Conservation (phyloP, 2,797 vertebrate species). For the Spinus olivaceus region DNA sequence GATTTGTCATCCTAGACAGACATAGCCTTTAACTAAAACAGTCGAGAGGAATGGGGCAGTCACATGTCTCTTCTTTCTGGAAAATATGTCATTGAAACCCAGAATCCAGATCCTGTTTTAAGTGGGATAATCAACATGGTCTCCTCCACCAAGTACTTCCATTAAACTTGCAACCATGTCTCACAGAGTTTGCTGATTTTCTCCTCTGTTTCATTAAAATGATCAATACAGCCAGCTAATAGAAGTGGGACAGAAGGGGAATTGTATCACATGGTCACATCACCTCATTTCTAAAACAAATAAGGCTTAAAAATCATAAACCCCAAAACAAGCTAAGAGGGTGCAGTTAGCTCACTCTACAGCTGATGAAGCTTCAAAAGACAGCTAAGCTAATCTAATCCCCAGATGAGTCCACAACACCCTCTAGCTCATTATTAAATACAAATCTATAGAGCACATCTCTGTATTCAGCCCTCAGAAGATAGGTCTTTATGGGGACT, state of each 20-base stretch:
- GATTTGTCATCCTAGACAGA: not conserved
- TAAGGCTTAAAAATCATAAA: not conserved
- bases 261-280: not conserved
- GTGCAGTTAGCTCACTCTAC: not conserved
- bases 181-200: not conserved
- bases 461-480: conserved; percentile 43
- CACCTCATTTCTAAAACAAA: not conserved
- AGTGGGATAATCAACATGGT: not conserved
- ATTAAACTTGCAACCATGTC: not conserved
- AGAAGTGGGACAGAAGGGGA: not conserved
- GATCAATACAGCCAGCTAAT: not conserved
- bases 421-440: not conserved
- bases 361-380: not conserved
- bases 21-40: not conserved
- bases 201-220: not conserved
- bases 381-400: not conserved
- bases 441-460: conserved; percentile 40
- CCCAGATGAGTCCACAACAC: not conserved
- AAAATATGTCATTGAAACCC: not conserved
- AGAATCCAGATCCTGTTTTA: not conserved
- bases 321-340: not conserved
- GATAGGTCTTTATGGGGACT: conserved; percentile 52
- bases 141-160: not conserved
- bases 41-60: not conserved
- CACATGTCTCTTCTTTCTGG: not conserved